Conservation (phyloP, 2,113 vertebrate species). For the Tympanuchus pallidicinctus region DNA sequence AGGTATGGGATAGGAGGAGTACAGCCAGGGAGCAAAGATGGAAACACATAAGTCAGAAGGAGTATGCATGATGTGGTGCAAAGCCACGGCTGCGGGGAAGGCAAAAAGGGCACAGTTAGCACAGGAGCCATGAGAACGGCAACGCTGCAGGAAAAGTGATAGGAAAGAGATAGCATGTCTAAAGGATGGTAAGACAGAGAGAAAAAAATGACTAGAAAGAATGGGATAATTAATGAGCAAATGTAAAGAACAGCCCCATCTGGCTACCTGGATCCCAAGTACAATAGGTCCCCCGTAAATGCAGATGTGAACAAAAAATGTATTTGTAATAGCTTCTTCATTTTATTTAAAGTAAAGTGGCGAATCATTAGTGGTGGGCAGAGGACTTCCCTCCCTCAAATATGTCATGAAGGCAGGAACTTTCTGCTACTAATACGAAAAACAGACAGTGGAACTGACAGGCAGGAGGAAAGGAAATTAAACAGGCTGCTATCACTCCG, state of each 20-base stretch:
- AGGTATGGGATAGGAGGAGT: not conserved
- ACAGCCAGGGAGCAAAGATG: not conserved
- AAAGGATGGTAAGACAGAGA: not conserved
- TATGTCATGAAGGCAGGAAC: not conserved
- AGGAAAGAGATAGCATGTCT: not conserved
- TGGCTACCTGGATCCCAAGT: not conserved
- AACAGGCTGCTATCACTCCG: conserved; percentile 18
- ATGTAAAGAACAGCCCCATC: not conserved
- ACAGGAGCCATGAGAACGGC: not conserved
- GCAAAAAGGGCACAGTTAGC: not conserved
- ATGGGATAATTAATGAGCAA: not conserved
- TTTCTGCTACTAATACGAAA: conserved; percentile 14
- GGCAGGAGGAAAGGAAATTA: conserved; percentile 41
- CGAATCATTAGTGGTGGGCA: not conserved
- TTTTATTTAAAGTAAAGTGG: conserved; percentile 8
- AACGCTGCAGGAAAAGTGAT: not conserved
- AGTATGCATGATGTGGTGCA: fast-evolving
- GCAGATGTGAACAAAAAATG: not conserved
- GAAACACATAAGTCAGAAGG: conserved; percentile 5
- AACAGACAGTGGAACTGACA: conserved; percentile 22
- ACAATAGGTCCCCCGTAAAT: not conserved
- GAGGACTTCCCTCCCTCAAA: not conserved
- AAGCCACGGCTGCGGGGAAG: not conserved
- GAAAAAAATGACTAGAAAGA: not conserved
- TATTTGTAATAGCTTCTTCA: not conserved